A percentile compares a stretch with the other conserved stretches of the same genome.
Conservation (phyloP, 2,113 vertebrate genomes). For the Genyomyrus donnyi region DNA sequence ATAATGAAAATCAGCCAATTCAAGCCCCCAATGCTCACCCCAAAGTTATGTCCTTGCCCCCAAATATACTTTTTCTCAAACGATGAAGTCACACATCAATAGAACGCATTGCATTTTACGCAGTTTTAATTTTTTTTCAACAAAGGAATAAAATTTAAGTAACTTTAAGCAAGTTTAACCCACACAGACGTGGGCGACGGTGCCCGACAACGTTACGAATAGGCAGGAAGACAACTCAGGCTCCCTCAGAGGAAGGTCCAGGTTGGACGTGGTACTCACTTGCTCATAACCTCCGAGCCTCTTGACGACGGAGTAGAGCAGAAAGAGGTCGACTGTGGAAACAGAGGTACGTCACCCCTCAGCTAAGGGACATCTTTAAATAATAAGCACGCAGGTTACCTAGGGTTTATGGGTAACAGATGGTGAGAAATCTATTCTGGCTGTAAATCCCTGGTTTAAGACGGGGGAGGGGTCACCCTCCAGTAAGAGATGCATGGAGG, state of each 20-base stretch:
- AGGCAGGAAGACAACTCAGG: neutral
- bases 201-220: neutral
- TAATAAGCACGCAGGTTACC: neutral
- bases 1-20: too few species aligned
- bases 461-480: too few species aligned
- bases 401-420: neutral
- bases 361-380: neutral
- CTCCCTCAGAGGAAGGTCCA: neutral
- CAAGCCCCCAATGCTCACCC: too few species aligned
- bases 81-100: neutral
- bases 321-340: constrained; percentile 66
- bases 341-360: neutral
- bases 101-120: neutral
- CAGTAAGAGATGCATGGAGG: neutral
- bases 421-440: neutral
- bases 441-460: neutral
- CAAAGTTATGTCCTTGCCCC: too few species aligned
- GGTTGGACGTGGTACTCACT: constrained; percentile 40
- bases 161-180: neutral
- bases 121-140: neutral
- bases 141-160: too few species aligned
- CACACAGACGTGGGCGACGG: neutral
- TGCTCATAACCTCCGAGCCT: constrained; percentile 62
- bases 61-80: neutral
- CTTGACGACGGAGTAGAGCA: constrained; percentile 64